These are phyloP conservation scores for Megathymus violae DNA, from an alignment of 1,140 invertebrate species.

Conservation along the genomic window DNA sequence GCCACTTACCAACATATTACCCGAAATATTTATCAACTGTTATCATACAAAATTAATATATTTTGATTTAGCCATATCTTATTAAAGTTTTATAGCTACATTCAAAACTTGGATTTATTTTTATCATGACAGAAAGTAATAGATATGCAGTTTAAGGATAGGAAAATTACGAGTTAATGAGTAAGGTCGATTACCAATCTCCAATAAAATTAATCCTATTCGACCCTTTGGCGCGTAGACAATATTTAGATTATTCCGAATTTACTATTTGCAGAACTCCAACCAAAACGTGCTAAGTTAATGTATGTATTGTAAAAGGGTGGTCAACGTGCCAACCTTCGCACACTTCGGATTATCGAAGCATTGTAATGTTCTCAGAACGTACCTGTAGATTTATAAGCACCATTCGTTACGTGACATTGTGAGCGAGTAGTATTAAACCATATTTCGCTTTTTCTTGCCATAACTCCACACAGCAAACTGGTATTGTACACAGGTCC, in stretches of 20 bases:
- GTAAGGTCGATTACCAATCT: no score
- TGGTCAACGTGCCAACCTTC: constrained; percentile 53
- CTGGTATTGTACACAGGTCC: constrained; percentile 1
- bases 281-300: constrained; percentile 19
- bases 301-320: constrained; percentile 42
- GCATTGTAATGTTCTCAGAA: constrained; percentile 62
- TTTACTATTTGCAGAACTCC: not conserved
- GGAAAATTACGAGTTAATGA: no score
- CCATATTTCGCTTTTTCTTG: constrained; percentile 26
- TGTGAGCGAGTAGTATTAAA: constrained; percentile 32
- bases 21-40: no score
- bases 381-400: constrained; percentile 57
- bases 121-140: no score
- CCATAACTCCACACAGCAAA: constrained; percentile 15
- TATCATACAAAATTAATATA: no score
- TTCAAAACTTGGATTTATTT: no score
- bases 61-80: no score
- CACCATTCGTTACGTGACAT: constrained; percentile 46
- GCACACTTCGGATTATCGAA: constrained; percentile 60
- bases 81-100: no score
- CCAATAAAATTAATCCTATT: no score
- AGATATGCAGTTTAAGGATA: no score
- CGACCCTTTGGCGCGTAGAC: no score
- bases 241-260: constrained; percentile 1
- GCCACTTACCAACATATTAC: no score